These are phyloP conservation scores for Sminthopsis crassicaudata DNA, from an alignment of 2,113 vertebrate species.

Conservation along the genomic window DNA sequence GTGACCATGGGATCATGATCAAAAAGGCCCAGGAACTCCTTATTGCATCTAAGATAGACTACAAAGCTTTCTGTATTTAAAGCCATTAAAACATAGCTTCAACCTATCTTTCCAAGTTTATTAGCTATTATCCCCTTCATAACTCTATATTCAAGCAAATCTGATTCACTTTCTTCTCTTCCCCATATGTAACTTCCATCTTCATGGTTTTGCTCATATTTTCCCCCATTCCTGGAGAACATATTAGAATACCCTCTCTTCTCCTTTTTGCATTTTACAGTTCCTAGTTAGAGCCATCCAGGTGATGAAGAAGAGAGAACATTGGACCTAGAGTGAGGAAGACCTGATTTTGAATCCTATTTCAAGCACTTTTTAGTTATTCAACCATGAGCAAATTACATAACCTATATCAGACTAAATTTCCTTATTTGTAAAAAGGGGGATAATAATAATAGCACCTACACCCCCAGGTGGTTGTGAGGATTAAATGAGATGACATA, in stretches of 20 bases:
- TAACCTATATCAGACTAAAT: not conserved
- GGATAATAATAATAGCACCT: not conserved
- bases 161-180: not conserved
- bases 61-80: not conserved
- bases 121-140: not conserved
- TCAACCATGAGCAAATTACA: not conserved
- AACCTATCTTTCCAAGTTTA: not conserved
- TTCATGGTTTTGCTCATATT: not conserved
- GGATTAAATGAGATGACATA: not conserved
- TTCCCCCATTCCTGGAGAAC: not conserved
- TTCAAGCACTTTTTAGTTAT: not conserved
- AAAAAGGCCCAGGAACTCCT: not conserved
- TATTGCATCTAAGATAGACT: not conserved
- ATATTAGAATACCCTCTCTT: not conserved
- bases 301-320: not conserved
- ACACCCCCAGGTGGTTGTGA: not conserved
- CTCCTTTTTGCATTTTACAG: not conserved
- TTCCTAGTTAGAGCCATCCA: not conserved
- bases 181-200: not conserved
- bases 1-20: not conserved
- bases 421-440: not conserved
- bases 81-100: not conserved
- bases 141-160: not conserved
- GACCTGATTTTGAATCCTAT: not conserved
- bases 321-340: not conserved